Evolutionary conservation across 2,113 vertebrate species (phyloP).

Genomic region (Tyrannus savana): DNA sequence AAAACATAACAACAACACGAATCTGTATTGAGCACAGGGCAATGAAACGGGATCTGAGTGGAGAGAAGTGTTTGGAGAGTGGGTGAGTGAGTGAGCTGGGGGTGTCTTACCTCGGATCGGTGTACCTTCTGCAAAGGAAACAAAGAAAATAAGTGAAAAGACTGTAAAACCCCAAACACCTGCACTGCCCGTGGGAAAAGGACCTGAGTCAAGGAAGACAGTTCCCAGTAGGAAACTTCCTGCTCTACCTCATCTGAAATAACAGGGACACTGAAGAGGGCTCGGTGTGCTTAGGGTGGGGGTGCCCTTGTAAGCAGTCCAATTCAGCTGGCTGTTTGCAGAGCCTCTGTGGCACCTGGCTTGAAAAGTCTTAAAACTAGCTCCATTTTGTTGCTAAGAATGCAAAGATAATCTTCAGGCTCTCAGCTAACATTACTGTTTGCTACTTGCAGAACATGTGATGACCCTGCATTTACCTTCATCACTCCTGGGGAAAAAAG

Average conservation of each 20-base stretch:
- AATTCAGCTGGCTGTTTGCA: background rate
- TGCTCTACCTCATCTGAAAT: background rate
- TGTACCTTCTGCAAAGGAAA: constrained; percentile 94
- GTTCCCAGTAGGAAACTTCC: constrained; percentile 29
- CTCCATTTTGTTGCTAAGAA: background rate
- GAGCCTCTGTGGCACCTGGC: background rate
- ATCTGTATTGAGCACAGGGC: constrained; percentile 31
- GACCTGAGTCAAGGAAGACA: constrained; percentile 61
- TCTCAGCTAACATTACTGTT: background rate
- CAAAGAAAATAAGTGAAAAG: constrained; percentile 74
- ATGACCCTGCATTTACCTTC: background rate
- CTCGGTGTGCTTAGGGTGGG: background rate
- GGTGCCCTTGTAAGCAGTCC: background rate
- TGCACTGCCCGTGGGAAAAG: constrained; percentile 59
- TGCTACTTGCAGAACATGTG: background rate
- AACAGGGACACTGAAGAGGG: background rate
- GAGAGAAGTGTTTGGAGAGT: constrained; percentile 53
- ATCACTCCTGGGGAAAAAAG: background rate
- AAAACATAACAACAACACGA: constrained; percentile 13
- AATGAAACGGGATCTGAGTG: constrained; percentile 57
- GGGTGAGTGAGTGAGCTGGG: constrained; percentile 26
- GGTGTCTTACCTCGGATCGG: constrained; percentile 97
- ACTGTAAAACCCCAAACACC: constrained; percentile 65
- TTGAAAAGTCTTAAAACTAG: background rate
- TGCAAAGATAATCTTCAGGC: background rate